Percentiles rank a stretch among this genome's conserved stretches.
phyloP scores from a whole-genome alignment of 1,140 invertebrate species.

The Drosophila nigrodunni region DNA sequence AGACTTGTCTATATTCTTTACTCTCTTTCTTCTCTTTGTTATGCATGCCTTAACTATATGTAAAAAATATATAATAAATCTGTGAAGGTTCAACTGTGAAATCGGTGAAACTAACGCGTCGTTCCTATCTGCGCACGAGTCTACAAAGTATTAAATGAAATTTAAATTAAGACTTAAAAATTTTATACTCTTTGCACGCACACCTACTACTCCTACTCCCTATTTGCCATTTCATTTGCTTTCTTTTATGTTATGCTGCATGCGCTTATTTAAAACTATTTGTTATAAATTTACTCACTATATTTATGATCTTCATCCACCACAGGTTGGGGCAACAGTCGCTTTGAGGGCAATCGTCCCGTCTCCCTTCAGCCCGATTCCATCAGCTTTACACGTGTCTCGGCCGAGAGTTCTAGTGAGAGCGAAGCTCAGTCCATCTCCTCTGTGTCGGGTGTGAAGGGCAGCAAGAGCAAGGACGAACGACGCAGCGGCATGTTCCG shows the following conservation, averaged over 20 bases:
- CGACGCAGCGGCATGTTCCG: constrained; percentile 83
- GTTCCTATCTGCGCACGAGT: constrained; percentile 82
- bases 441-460: constrained; percentile 81
- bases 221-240: constrained; percentile 27
- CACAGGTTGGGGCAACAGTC: constrained; percentile 79
- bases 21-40: constrained; percentile 27
- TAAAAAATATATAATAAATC: constrained; percentile 6
- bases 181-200: neutral
- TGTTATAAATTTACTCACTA: neutral
- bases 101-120: constrained; percentile 70
- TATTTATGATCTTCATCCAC: neutral
- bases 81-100: constrained; percentile 66
- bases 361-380: constrained; percentile 81
- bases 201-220: neutral
- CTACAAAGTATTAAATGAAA: constrained; percentile 74
- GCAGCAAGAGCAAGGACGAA: constrained; percentile 81
- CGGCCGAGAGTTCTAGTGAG: constrained; percentile 84
- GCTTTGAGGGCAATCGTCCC: constrained; percentile 79
- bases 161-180: neutral
- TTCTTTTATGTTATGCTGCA: constrained; percentile 49
- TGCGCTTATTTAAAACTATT: constrained; percentile 27
- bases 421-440: constrained; percentile 84
- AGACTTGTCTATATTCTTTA: neutral
- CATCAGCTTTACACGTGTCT: constrained; percentile 77
- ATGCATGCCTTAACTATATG: constrained; percentile 49